A percentile compares a stretch with the other conserved stretches of the same genome.
These are phyloP conservation scores for Epinotia demarniana DNA, from an alignment of 2,888 invertebrate species.

Conservation along the genomic window DNA sequence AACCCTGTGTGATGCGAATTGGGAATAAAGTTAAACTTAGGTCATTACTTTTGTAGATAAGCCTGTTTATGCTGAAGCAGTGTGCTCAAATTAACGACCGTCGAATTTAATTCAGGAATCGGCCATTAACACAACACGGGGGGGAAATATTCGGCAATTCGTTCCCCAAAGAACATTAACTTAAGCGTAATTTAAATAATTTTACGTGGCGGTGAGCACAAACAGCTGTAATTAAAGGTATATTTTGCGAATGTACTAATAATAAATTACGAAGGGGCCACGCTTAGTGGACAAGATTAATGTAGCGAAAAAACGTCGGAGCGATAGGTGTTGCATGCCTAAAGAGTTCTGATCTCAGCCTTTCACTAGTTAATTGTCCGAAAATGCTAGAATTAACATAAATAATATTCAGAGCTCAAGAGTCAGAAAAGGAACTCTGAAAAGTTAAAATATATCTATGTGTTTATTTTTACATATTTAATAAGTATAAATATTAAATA, in stretches of 20 bases:
- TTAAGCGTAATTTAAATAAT: slow-evolving; percentile 79
- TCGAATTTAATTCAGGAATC: slow-evolving; percentile 74
- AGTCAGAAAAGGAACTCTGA: no score
- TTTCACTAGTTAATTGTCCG: slow-evolving; percentile 9
- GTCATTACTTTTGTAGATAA: slow-evolving; percentile 70
- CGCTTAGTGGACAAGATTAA: slow-evolving; percentile 56
- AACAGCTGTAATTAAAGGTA: slow-evolving; percentile 76
- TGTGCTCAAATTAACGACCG: slow-evolving; percentile 69
- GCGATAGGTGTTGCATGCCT: slow-evolving; percentile 38
- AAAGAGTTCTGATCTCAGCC: slow-evolving; percentile 27
- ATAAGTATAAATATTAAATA: background rate
- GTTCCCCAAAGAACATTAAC: slow-evolving; percentile 76
- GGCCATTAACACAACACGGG: slow-evolving; percentile 71
- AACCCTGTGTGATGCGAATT: slow-evolving; percentile 43
- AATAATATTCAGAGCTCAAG: background rate
- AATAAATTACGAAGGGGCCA: slow-evolving; percentile 56
- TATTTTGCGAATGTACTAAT: slow-evolving; percentile 64
- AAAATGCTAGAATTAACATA: slow-evolving; percentile 6
- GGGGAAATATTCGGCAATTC: slow-evolving; percentile 74
- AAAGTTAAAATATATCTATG: no score
- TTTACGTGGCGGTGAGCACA: slow-evolving; percentile 77
- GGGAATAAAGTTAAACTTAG: slow-evolving; percentile 66
- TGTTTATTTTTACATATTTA: no score
- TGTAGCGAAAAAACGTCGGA: slow-evolving; percentile 45
- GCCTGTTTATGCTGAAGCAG: slow-evolving; percentile 73